These are phyloP conservation scores for Megalonaias nervosa DNA, from an alignment of 1,140 invertebrate genomes.

Conservation along the genomic window DNA sequence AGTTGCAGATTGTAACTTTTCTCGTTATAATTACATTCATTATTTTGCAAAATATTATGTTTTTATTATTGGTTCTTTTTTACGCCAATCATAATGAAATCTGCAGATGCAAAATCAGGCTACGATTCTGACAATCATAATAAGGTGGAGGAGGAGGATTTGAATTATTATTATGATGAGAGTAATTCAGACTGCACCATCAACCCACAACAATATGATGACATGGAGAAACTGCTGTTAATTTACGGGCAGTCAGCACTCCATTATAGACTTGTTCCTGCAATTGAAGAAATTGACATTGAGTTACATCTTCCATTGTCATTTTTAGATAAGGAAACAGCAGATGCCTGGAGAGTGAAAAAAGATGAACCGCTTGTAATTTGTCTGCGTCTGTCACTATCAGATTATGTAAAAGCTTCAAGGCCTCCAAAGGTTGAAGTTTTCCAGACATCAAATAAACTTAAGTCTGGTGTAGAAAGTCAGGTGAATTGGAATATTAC, in stretches of 20 bases:
- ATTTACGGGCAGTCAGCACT: slow-evolving; percentile 40
- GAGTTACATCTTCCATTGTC: slow-evolving; percentile 46
- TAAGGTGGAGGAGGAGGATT: slow-evolving; percentile 5
- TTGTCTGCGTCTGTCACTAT: slow-evolving; percentile 47
- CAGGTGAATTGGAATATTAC: slow-evolving; percentile 28
- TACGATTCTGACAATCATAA: slow-evolving; percentile 16
- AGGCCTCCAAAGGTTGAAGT: slow-evolving; percentile 52
- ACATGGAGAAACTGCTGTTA: slow-evolving; percentile 41
- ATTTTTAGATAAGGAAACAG: slow-evolving; percentile 49
- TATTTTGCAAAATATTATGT: no score
- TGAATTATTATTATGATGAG: neutral
- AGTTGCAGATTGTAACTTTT: no score
- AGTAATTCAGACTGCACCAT: slow-evolving; percentile 20
- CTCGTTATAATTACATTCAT: no score
- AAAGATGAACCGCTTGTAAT: slow-evolving; percentile 49
- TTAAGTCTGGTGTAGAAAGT: slow-evolving; percentile 51
- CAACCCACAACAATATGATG: slow-evolving; percentile 29
- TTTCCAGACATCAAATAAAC: slow-evolving; percentile 54
- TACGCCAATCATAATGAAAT: slow-evolving; percentile 17
- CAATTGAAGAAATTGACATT: slow-evolving; percentile 58
- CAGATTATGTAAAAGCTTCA: slow-evolving; percentile 48
- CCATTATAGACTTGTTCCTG: slow-evolving; percentile 47
- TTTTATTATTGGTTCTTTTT: neutral
- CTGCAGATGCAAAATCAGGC: slow-evolving; percentile 9
- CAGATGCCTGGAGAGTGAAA: slow-evolving; percentile 54